Conservation (phyloP, 2,888 invertebrate genomes). For the Polymixis lichenea region DNA sequence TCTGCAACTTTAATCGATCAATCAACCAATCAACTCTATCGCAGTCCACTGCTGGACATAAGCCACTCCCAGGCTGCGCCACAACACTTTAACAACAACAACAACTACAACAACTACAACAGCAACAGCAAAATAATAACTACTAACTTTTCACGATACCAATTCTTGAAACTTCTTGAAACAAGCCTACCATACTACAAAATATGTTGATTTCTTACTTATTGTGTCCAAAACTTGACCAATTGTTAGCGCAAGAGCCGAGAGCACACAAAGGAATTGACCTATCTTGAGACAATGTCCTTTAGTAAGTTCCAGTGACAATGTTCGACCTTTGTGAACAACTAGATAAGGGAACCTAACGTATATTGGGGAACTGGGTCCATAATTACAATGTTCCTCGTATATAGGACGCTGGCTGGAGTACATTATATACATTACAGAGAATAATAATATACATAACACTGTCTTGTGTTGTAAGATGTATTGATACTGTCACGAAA, state of each 20-base stretch:
- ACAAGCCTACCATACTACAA: not conserved
- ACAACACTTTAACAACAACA: too few relatives aligned
- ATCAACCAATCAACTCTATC: too few relatives aligned
- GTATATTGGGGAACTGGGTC: constrained; percentile 50
- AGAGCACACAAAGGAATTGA: constrained; percentile 40
- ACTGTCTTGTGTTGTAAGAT: not conserved
- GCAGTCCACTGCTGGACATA: too few relatives aligned
- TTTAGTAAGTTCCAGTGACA: constrained; percentile 38
- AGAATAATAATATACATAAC: not conserved
- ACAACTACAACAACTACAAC: too few relatives aligned
- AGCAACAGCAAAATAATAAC: too few relatives aligned
- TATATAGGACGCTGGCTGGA: constrained; percentile 2
- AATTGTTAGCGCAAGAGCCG: constrained; percentile 1
- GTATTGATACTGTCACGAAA: not conserved
- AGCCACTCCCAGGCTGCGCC: too few relatives aligned
- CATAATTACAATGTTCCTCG: constrained; percentile 54
- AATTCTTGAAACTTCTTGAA: too few relatives aligned
- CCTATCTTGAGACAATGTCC: constrained; percentile 32
- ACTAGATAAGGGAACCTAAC: constrained; percentile 57
- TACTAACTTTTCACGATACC: too few relatives aligned
- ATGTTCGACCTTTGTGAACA: constrained; percentile 52
- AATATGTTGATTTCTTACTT: not conserved
- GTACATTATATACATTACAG: constrained; percentile 23
- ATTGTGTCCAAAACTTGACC: constrained; percentile 34
- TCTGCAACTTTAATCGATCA: not conserved